Evolutionary conservation across 2,797 vertebrate genomes (phyloP).

Genomic region (Calcarius lapponicus): DNA sequence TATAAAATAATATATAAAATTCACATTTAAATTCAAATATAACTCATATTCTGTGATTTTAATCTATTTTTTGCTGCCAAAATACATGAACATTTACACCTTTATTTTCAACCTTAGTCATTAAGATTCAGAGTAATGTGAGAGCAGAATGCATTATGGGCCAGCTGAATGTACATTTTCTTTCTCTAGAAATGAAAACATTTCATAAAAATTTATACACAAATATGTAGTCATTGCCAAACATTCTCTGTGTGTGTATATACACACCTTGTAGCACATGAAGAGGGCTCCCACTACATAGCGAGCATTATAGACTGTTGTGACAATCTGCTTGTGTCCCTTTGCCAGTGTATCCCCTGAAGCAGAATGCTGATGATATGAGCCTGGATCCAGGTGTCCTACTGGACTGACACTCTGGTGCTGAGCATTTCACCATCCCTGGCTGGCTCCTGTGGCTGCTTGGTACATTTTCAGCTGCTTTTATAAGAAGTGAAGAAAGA

Average conservation of each 20-base stretch:
- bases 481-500: neutral
- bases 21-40: neutral
- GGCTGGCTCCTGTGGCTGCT: neutral
- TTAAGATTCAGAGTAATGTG: neutral
- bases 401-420: neutral
- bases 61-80: neutral
- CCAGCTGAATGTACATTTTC: neutral
- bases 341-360: neutral
- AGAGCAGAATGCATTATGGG: neutral
- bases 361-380: neutral
- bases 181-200: neutral
- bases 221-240: neutral
- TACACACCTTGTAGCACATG: neutral
- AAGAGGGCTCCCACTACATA: neutral
- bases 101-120: neutral
- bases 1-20: neutral
- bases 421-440: neutral
- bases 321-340: neutral
- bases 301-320: neutral
- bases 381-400: neutral
- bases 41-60: neutral
- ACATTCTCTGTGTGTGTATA: fast-evolving
- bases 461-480: neutral
- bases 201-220: neutral
- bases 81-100: neutral